These are phyloP conservation scores for Drosophila bocki DNA, from an alignment of 1,140 invertebrate species.

Conservation along the genomic window DNA sequence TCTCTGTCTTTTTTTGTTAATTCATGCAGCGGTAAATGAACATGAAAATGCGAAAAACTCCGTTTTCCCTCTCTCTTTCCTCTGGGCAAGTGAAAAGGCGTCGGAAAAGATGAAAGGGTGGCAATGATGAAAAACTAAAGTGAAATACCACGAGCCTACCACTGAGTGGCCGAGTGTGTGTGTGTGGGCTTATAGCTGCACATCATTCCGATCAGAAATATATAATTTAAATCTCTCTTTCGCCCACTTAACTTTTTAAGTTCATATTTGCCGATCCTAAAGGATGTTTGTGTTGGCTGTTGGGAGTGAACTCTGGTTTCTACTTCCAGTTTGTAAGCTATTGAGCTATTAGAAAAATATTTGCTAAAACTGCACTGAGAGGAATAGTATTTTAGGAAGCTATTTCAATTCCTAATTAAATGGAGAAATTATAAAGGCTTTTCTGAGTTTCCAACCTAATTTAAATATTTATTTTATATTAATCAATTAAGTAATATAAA, in stretches of 20 bases:
- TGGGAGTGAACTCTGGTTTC: constrained; percentile 38
- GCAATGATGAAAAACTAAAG: constrained; percentile 59
- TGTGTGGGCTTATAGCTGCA: constrained; percentile 9
- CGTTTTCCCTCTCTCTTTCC: constrained; percentile 34
- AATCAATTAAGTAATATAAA: neutral
- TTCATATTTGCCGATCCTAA: constrained; percentile 35
- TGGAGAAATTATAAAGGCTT: no score
- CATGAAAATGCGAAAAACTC: constrained; percentile 48
- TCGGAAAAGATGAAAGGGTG: constrained; percentile 72
- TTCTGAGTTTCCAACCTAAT: no score
- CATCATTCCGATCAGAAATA: constrained; percentile 34
- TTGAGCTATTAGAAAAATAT: constrained; percentile 44
- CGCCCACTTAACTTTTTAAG: constrained; percentile 15
- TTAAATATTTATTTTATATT: neutral
- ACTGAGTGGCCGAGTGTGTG: neutral
- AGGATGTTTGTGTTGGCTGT: constrained; percentile 45
- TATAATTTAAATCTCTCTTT: constrained; percentile 29
- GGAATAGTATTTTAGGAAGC: no score
- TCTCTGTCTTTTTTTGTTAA: constrained; percentile 28
- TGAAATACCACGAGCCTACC: constrained; percentile 38
- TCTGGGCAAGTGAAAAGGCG: constrained; percentile 63
- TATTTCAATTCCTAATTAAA: no score
- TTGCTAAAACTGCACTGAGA: constrained; percentile 14
- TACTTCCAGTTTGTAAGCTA: constrained; percentile 36
- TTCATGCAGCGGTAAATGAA: constrained; percentile 41